A percentile compares a stretch with the other conserved stretches of the same genome.
phyloP scores from a whole-genome alignment of 2,888 invertebrate genomes.

The Platycnemis pennipes region DNA sequence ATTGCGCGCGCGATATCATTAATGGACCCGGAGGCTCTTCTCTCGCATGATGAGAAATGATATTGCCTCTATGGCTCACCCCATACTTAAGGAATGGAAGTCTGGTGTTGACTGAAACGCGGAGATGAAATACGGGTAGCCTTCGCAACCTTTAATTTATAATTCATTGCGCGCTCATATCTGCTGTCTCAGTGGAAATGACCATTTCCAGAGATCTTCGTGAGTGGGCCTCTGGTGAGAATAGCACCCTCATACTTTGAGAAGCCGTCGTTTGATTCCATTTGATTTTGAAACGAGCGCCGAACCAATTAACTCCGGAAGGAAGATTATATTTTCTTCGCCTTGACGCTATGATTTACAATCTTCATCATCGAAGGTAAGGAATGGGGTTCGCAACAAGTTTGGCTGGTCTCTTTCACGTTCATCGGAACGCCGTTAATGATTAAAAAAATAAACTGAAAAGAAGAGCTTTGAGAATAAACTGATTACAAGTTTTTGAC shows the following conservation, averaged over 20 bases:
- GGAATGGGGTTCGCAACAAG: not conserved
- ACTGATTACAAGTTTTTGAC: too few relatives aligned
- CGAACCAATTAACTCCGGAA: not conserved
- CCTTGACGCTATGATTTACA: not conserved
- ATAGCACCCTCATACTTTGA: not conserved
- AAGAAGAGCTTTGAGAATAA: too few relatives aligned
- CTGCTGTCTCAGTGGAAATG: not conserved
- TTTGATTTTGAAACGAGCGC: not conserved
- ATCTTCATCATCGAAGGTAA: not conserved
- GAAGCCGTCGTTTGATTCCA: not conserved
- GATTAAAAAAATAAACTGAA: not conserved
- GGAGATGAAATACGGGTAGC: not conserved
- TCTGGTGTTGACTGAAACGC: not conserved
- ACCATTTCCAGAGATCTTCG: not conserved
- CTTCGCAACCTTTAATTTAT: not conserved
- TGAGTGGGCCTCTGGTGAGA: not conserved
- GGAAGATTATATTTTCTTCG: not conserved
- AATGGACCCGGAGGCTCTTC: not conserved
- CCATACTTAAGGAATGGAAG: constrained; percentile 7
- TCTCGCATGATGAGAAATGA: constrained; percentile 16
- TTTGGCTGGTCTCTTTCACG: not conserved
- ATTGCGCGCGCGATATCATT: not conserved
- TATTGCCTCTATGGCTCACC: not conserved
- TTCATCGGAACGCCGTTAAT: not conserved
- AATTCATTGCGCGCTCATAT: not conserved